Percentiles rank a stretch among this genome's conserved stretches.
Evolutionary conservation across 2,797 vertebrate species (phyloP).

Genomic region (Manis crassicaudata): DNA sequence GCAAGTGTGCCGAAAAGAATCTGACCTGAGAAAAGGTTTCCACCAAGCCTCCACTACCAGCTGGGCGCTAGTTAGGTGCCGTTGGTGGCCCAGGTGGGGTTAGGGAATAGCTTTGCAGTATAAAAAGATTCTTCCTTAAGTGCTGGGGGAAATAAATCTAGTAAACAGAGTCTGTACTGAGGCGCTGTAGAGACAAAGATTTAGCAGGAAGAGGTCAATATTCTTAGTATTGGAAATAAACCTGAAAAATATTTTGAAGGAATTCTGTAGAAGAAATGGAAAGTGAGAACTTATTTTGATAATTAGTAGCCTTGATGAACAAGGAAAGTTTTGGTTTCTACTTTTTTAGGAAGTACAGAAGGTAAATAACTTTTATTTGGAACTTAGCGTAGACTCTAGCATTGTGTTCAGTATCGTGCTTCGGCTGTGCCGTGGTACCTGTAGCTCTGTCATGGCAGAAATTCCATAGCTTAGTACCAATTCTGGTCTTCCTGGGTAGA

Average conservation of each 20-base stretch:
- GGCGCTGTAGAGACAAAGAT: neutral
- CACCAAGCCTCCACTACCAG: neutral
- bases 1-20: neutral
- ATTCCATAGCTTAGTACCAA: neutral
- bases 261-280: neutral
- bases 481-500: neutral
- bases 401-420: rapidly evolving
- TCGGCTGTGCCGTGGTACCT: neutral
- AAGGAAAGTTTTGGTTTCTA: neutral
- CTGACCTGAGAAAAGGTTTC: neutral
- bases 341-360: neutral
- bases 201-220: neutral
- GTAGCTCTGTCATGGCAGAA: neutral
- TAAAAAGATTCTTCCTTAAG: neutral
- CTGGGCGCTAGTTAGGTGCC: neutral
- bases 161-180: neutral
- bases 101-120: neutral
- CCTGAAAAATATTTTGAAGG: neutral
- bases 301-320: neutral
- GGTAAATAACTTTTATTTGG: neutral
- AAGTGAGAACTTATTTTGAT: neutral
- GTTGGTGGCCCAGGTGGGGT: neutral
- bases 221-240: neutral
- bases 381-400: neutral
- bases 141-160: neutral